Evolutionary conservation across 2,888 invertebrate species (phyloP).

Genomic region (Dromius quadrimaculatus): DNA sequence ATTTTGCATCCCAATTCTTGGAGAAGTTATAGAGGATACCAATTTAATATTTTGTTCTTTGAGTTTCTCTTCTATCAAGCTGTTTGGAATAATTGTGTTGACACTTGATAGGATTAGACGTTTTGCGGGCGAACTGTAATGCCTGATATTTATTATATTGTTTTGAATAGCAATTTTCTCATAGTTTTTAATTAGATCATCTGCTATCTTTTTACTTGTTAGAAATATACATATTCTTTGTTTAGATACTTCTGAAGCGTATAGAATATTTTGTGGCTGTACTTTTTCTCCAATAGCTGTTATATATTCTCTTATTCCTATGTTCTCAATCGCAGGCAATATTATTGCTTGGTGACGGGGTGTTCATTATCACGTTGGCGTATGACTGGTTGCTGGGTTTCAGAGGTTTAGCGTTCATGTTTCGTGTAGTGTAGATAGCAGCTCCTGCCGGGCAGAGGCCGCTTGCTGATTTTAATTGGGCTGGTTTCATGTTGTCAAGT

Average conservation of each 20-base stretch:
- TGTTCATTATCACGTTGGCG: not conserved
- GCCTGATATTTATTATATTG: not conserved
- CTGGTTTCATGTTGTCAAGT: not conserved
- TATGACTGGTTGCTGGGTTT: slow-evolving; percentile 5
- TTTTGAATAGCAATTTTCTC: not conserved
- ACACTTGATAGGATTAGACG: not conserved
- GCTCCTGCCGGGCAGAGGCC: not conserved
- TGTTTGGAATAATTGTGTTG: not conserved
- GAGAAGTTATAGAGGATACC: not conserved
- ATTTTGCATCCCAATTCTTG: slow-evolving; percentile 1
- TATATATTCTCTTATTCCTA: not conserved
- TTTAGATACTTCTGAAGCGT: not conserved
- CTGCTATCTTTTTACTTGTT: not conserved
- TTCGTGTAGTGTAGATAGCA: not conserved
- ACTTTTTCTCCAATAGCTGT: not conserved
- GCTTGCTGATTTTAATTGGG: not conserved
- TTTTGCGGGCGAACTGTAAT: not conserved
- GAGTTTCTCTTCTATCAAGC: not conserved
- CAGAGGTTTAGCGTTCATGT: not conserved
- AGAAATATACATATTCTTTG: too few species aligned
- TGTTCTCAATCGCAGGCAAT: too few species aligned
- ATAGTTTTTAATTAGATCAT: not conserved
- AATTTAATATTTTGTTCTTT: not conserved
- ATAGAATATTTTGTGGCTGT: not conserved
- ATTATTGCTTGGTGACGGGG: too few species aligned